Evolutionary conservation across 2,797 vertebrate species (phyloP).

Genomic region (Coregonus suidteri): DNA sequence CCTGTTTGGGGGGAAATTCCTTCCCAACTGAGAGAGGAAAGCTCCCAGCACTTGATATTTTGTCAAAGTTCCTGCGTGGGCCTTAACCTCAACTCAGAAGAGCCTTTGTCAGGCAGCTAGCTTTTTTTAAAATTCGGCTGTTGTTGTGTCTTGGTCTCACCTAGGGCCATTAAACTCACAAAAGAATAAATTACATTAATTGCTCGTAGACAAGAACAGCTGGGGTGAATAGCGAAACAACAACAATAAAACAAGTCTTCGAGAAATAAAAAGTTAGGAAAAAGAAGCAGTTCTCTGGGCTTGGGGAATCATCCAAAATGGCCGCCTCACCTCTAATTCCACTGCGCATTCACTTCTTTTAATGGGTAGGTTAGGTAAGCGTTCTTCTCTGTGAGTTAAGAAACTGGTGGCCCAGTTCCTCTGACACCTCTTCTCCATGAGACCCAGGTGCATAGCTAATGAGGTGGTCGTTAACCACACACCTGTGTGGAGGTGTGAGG

Average conservation of each 20-base stretch:
- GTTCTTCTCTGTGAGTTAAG: constrained; percentile 33
- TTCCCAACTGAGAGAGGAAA: constrained; percentile 46
- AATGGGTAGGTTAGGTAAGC: constrained; percentile 3
- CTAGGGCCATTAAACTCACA: constrained; percentile 78
- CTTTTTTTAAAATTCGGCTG: constrained; percentile 63
- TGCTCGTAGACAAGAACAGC: constrained; percentile 74
- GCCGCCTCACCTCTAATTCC: constrained; percentile 30
- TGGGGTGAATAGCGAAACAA: constrained; percentile 72
- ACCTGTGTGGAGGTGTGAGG: constrained; percentile 56
- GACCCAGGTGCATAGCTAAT: constrained; percentile 64
- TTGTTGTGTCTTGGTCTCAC: constrained; percentile 71
- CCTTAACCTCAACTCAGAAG: constrained; percentile 52
- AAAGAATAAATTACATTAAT: constrained; percentile 79
- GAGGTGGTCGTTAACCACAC: constrained; percentile 58
- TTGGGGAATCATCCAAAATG: constrained; percentile 43
- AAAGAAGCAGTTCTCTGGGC: constrained; percentile 44
- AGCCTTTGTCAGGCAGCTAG: constrained; percentile 61
- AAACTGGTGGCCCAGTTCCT: constrained; percentile 48
- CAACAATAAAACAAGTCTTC: constrained; percentile 67
- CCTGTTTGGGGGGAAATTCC: constrained; percentile 48
- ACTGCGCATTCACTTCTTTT: constrained; percentile 22
- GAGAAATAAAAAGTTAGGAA: constrained; percentile 36
- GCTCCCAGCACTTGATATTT: constrained; percentile 58
- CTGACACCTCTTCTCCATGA: constrained; percentile 51
- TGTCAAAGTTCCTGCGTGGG: constrained; percentile 56